A percentile compares a stretch with the other conserved stretches of the same genome.
Conservation (phyloP, 1,140 invertebrate genomes). For the Tetranychus cinnabarinus region DNA sequence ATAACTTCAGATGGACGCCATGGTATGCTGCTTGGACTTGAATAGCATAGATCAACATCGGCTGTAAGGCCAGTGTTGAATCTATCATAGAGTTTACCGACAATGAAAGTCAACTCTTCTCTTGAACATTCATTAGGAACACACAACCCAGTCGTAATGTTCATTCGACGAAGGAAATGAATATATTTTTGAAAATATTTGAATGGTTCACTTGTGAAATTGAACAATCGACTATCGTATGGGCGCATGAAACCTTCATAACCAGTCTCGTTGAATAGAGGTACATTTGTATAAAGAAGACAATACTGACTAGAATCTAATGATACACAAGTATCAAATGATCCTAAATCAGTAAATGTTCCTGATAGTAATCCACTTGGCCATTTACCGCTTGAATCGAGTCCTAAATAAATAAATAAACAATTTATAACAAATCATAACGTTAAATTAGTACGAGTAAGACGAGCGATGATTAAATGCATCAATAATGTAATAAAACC, state of each 20-base stretch:
- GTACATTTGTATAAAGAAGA: not conserved
- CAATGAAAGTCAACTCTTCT: not conserved
- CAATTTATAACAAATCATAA: too few relatives aligned
- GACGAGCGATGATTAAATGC: too few relatives aligned
- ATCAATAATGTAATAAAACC: too few relatives aligned
- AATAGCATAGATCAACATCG: not conserved
- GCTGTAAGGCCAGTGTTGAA: not conserved
- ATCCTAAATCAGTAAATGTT: conserved; percentile 10
- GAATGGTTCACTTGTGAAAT: not conserved
- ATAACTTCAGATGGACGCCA: not conserved
- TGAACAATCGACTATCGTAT: not conserved
- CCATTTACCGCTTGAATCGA: conserved; percentile 10
- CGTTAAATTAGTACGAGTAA: not conserved
- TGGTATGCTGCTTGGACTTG: not conserved
- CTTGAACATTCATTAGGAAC: not conserved
- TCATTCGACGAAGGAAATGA: not conserved
- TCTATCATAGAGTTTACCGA: not conserved
- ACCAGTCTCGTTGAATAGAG: not conserved
- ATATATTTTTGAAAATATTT: not conserved
- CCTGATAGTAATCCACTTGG: conserved; percentile 11
- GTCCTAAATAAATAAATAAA: conserved; percentile 1
- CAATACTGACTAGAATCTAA: not conserved
- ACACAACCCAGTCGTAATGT: not conserved
- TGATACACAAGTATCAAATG: conserved; percentile 13
- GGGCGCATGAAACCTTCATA: not conserved